A percentile compares a stretch with the other conserved stretches of the same genome.
Conservation (phyloP, 2,113 vertebrate genomes). For the Halichoerus grypus region DNA sequence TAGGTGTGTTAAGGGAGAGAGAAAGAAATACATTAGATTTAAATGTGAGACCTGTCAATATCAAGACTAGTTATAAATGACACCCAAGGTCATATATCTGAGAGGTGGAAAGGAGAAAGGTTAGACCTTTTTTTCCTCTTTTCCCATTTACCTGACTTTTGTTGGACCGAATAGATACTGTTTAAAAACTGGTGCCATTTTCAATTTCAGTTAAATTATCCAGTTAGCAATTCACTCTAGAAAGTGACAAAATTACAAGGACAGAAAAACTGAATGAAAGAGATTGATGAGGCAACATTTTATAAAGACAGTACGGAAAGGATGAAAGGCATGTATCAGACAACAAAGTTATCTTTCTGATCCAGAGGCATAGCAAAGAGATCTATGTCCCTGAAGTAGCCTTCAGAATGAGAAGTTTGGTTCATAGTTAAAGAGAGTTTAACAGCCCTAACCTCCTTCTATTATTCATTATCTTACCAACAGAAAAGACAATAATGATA, state of each 20-base stretch:
- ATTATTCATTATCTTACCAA: not conserved
- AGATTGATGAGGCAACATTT: not conserved
- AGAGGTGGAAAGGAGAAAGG: not conserved
- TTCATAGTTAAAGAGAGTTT: not conserved
- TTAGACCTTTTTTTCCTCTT: not conserved
- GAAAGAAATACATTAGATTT: not conserved
- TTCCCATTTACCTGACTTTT: not conserved
- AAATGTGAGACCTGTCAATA: not conserved
- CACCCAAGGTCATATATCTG: not conserved
- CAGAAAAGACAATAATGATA: not conserved
- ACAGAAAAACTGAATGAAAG: not conserved
- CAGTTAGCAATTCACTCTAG: slow-evolving; percentile 41
- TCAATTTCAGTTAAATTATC: not conserved
- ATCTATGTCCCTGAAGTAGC: not conserved
- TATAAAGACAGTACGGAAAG: not conserved
- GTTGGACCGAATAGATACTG: not conserved
- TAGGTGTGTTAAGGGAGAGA: not conserved
- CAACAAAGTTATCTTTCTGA: not conserved
- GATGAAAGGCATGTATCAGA: not conserved
- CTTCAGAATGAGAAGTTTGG: rapidly evolving
- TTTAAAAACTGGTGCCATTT: not conserved
- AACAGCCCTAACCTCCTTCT: not conserved
- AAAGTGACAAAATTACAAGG: slow-evolving; percentile 24
- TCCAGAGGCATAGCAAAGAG: not conserved
- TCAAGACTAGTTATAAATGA: slow-evolving; percentile 18